Percentiles rank a stretch among this genome's conserved stretches.
phyloP scores from a whole-genome alignment of 2,113 vertebrate species.

The Mormoops blainvillei region DNA sequence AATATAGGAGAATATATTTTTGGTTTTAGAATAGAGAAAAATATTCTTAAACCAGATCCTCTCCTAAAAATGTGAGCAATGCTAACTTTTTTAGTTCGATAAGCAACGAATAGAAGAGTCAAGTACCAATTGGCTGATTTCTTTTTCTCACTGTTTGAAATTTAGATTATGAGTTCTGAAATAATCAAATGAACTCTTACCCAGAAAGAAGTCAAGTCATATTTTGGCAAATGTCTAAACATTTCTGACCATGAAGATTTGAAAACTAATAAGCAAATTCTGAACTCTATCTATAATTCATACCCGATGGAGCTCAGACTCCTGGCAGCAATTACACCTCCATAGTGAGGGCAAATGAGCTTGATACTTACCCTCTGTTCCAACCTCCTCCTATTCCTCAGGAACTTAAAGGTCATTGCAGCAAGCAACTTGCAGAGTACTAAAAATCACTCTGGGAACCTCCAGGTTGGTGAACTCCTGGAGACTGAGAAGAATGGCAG shows the following conservation, averaged over 20 bases:
- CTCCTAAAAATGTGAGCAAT: background rate
- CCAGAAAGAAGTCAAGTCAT: background rate
- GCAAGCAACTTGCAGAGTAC: background rate
- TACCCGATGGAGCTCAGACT: background rate
- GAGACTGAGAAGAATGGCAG: rapidly evolving
- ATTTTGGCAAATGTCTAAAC: background rate
- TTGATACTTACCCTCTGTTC: background rate
- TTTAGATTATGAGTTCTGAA: background rate
- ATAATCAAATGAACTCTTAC: background rate
- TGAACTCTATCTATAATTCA: background rate
- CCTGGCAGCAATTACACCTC: too few relatives aligned
- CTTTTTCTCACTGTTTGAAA: background rate
- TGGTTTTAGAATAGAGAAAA: background rate
- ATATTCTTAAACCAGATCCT: background rate
- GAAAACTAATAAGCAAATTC: background rate
- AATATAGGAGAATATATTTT: background rate
- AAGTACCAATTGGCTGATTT: background rate
- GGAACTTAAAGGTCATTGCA: background rate
- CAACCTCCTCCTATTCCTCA: background rate
- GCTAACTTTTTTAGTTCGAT: background rate
- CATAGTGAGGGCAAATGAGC: background rate
- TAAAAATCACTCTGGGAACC: background rate
- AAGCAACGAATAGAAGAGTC: background rate
- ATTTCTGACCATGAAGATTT: background rate
- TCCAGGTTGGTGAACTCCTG: background rate